Base-by-base conservation (phyloP, 1,140 invertebrate species). In the Drosophila ogumai region DNA sequence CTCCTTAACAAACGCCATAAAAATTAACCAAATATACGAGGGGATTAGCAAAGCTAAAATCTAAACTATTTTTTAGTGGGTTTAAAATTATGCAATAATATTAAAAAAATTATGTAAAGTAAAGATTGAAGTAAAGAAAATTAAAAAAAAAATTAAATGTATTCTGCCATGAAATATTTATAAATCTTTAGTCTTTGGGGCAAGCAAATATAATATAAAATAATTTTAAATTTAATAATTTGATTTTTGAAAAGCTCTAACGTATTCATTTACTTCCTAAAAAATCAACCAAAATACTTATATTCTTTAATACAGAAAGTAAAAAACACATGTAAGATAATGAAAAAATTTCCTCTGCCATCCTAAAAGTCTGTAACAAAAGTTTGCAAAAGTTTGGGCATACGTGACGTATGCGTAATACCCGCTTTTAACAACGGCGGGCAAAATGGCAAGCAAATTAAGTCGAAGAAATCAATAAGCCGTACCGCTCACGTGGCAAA, bases 401-500 rank as follows among this genome's bases (percentile, higher is more conserved):
- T 28, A 28, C 25, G 19, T 25, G 41, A 31, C 75, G 64, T 82
- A 75, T 84, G 56, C 59, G 49, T 60, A 65, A 56, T 65, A 44
- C 46, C 6, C 22, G 63, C 32, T 3, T 12, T 43, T 46, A 46
- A 31, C 13, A 31, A 40, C 10, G 19, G 25, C 36, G 43, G 6
- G 36, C 22, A 15, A 59, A 82, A 78, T 60, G 65, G 71, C 75
- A 63, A 75, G 50, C 76, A 81, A 80, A 84, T 85, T 77, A 74
- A 47, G 69, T 64, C 34, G 9, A 12, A 40, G 52, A 72, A 86
- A 82, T 87, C 82, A 87, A 87, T 86, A 87, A 64, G 49, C 63
- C 34, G 25, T 38, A 41, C 34, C 25, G 41, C 63, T 66, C 28
- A 59, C 36, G 36, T 32, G 25, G 43, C 28, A 69, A 78, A 58